Base-by-base conservation (phyloP, 2,113 vertebrate genomes). In the Ameiurus melas region DNA sequence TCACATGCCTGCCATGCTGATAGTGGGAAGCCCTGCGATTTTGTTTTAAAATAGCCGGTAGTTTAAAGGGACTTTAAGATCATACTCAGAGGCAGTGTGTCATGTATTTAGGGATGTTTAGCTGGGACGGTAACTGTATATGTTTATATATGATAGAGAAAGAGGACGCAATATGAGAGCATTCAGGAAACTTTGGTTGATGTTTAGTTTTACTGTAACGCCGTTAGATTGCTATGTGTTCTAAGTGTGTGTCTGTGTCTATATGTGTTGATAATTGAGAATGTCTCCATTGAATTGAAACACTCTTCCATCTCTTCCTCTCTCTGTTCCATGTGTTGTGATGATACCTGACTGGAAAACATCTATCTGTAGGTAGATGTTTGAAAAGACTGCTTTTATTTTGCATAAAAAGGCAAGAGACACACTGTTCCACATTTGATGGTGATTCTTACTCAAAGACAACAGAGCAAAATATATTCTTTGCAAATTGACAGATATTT, bases 351-450 rank as follows among this genome's bases (percentile, higher is more conserved):
- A 92, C 91, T 91, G 91, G 86, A 93, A 92, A 93, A 92, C 93
- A 93, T 91, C 93, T 93, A 93, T 94, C 94, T 92, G 92, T 89
- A 93, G 94, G 93, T 91, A 92, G 95, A 92, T 91, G 91, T 93
- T 94, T 90, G 92, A 93, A 94, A 94, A 93, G 92, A 92, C 33
- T 73, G 92, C 91, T 93, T 93, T 93, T 92, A 93, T 93, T 93
- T 92, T 92, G 93, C 91, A 91, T 91, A 88, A 91, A 91, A 55
- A 89, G 85, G 90, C 90, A 87, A 86, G 60, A 90, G 89, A 57
- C 78, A 84, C 81, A 70, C 57, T 84, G 71, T 87, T 33, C 84
- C 39, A 70, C 73, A 84, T n/a, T n/a, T n/a, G n/a, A n/a, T n/a
- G n/a, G n/a, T 64, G 73, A 77, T 86, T 70, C 55, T 73, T 39